These are phyloP conservation scores for Anthoptus insignis DNA, from an alignment of 2,888 invertebrate genomes.

Conservation along the genomic window DNA sequence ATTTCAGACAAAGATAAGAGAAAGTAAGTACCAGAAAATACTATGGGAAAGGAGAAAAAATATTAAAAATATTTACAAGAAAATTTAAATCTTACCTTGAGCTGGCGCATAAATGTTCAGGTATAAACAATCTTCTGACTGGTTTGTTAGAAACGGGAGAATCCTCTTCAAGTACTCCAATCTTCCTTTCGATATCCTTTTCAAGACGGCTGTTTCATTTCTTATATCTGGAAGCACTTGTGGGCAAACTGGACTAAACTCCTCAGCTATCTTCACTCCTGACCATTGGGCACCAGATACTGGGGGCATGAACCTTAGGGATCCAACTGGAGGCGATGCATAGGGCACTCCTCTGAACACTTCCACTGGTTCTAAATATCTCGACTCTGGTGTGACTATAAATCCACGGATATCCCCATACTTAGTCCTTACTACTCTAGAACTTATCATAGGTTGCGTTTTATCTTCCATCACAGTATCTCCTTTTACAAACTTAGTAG, in stretches of 20 bases:
- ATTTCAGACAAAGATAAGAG: no score
- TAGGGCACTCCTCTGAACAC: conserved; percentile 98
- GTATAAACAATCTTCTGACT: conserved; percentile 99
- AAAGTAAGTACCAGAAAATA: no score
- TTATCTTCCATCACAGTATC: conserved; percentile 84
- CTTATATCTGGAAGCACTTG: conserved; percentile 95
- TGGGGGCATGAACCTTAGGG: conserved; percentile 98
- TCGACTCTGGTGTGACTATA: conserved; percentile 93
- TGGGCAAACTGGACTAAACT: conserved; percentile 97
- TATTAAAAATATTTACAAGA: no score
- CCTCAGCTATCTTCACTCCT: conserved; percentile 95
- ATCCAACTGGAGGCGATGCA: conserved; percentile 96
- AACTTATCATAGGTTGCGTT: conserved; percentile 88
- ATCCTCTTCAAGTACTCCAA: conserved; percentile 96
- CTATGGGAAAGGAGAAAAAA: no score
- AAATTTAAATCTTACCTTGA: conserved; percentile 90
- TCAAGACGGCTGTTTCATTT: conserved; percentile 94
- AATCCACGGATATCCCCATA: conserved; percentile 96
- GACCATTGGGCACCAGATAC: conserved; percentile 97
- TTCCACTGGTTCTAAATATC: conserved; percentile 96
- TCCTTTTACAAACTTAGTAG: conserved; percentile 75
- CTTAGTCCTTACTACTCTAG: conserved; percentile 95
- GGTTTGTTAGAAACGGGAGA: conserved; percentile 95
- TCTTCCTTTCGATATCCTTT: conserved; percentile 95
- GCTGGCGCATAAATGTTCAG: conserved; percentile 98